Evolutionary conservation across 2,888 invertebrate genomes (phyloP).

Genomic region (Drosophila meridiana): DNA sequence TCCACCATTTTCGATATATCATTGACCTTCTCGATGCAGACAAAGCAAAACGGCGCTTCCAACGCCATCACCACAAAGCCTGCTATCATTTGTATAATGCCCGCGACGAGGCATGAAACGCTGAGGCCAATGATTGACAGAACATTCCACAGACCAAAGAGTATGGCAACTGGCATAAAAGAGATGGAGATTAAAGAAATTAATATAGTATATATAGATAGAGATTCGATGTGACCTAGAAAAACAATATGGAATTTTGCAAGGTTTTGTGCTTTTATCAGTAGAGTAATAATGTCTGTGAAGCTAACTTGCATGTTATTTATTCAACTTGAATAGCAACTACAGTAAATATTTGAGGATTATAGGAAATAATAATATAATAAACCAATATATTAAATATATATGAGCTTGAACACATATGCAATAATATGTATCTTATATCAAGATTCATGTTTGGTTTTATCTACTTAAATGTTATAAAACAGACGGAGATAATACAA

Average conservation of each 20-base stretch:
- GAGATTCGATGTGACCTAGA: neutral
- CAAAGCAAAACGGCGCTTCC: conserved; percentile 98
- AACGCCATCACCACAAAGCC: conserved; percentile 95
- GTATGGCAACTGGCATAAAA: conserved; percentile 90
- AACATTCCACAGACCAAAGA: conserved; percentile 92
- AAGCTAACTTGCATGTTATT: too few species aligned
- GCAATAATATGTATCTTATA: too few species aligned
- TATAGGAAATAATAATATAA: too few species aligned
- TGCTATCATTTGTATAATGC: conserved; percentile 94
- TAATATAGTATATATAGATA: neutral
- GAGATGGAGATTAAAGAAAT: neutral
- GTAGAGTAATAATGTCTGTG: neutral
- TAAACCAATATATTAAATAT: too few species aligned
- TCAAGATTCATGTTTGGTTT: too few species aligned
- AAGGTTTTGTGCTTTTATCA: neutral
- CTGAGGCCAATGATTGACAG: conserved; percentile 88
- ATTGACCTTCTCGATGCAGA: conserved; percentile 97
- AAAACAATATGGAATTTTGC: neutral
- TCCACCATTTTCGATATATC: conserved; percentile 93
- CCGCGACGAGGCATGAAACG: conserved; percentile 90
- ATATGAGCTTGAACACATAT: too few species aligned
- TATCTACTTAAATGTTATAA: too few species aligned
- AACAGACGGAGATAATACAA: too few species aligned
- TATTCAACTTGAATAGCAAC: too few species aligned
- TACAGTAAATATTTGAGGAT: too few species aligned